Conservation (phyloP, 1,140 invertebrate genomes). For the Dreissena polymorpha region DNA sequence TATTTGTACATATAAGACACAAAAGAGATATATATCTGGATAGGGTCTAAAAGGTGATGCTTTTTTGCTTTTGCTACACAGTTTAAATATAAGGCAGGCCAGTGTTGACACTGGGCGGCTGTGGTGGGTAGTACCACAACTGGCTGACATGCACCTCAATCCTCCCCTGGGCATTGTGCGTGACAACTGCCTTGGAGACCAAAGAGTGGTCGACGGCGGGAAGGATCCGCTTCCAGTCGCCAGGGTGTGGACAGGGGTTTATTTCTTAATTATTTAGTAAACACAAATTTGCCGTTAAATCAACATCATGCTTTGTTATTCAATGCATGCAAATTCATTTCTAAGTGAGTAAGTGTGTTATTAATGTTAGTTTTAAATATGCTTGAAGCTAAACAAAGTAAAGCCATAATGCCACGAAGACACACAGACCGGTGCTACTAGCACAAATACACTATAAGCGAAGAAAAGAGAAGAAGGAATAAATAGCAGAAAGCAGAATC, state of each 20-base stretch:
- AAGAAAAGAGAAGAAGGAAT: no score
- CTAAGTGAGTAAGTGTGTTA: no score
- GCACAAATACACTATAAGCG: no score
- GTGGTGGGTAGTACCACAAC: no score
- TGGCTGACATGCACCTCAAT: background rate
- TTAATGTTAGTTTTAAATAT: no score
- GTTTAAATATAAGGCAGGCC: background rate
- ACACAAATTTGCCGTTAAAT: background rate
- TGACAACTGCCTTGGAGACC: background rate
- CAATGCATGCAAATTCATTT: no score
- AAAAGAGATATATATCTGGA: background rate
- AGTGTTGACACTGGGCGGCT: background rate
- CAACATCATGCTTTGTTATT: background rate
- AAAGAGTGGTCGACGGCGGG: background rate
- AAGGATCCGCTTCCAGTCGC: background rate
- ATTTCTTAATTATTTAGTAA: background rate
- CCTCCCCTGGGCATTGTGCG: conserved; percentile 1
- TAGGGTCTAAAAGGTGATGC: background rate
- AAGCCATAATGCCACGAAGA: no score
- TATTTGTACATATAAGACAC: background rate
- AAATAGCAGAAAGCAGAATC: no score
- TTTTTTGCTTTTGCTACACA: background rate
- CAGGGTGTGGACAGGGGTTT: background rate
- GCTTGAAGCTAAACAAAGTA: no score
- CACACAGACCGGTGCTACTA: no score